Base-by-base conservation (phyloP, 64 coral and sea anemone genomes). In the Hydrozoanthus tunicans region DNA sequence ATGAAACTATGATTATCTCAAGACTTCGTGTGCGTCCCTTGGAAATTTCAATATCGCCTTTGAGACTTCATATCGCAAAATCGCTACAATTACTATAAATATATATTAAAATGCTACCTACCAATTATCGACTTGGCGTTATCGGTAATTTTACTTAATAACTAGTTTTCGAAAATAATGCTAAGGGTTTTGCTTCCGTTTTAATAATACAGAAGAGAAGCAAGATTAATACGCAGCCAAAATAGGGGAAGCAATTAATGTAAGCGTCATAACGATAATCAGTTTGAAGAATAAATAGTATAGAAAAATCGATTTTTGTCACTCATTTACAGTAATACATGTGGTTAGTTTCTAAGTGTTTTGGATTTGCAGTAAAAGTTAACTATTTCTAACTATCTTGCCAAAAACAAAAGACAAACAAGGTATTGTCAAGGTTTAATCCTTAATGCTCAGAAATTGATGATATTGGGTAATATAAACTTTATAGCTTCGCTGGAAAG, bases 181-280 rank as follows among this genome's bases (percentile, higher is more conserved):
- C 17, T 20, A 20, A 59, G 7, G 51, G 3, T 43, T 20, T 88
- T 51, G 20, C 56, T 15, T 88, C 84, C 84, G 24, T 88, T 88
- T 88, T 86, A 86, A 86, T 86, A 73, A 74, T 12, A 88, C 5
- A 59, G 84, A 20, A 7, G 84, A 56, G 51, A 32, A 74, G 55
- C 73, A 66, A 56, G 63, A 74, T 74, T 15, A 58, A 73, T 12
- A 3, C 12, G 69, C 59, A 57, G 74, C 73, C 51, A 23, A 74
- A 58, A 52, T 15, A 56, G 17, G 5, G 2, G 54, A 56, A 53
- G 12, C 61, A 32, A 75, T 88, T 88, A 51, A 88, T 59, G 54
- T 58, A 20, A 12, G 70, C 20, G 32, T 64, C 81, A 17, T 9
- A 4, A 43, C 32, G 13, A 61, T 17, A 14, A 53, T n/a, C 55